Conservation (phyloP, 1,140 invertebrate genomes). For the Fopius arisanus region DNA sequence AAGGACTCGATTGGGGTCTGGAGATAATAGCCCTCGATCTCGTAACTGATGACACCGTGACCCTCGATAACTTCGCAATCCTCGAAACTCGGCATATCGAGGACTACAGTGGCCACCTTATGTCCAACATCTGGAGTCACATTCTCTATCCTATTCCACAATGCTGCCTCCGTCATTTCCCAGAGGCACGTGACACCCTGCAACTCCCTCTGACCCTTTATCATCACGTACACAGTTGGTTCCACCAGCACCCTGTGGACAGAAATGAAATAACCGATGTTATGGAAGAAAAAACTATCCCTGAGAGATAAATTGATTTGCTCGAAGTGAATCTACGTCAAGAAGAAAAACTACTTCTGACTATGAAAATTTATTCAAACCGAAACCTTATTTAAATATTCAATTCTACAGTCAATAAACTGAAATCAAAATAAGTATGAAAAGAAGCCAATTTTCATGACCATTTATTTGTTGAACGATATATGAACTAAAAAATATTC, state of each 20-base stretch:
- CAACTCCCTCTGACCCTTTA: slow-evolving; percentile 36
- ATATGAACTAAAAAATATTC: too few species aligned
- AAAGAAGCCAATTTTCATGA: too few species aligned
- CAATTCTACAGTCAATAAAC: too few species aligned
- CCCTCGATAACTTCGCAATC: slow-evolving; percentile 29
- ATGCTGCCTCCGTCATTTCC: slow-evolving; percentile 37
- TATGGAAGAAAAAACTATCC: neutral
- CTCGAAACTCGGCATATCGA: slow-evolving; percentile 53
- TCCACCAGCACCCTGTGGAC: slow-evolving; percentile 46
- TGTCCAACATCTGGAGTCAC: slow-evolving; percentile 34
- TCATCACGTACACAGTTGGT: slow-evolving; percentile 45
- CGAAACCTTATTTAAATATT: too few species aligned
- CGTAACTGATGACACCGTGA: slow-evolving; percentile 49
- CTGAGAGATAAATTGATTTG: too few species aligned
- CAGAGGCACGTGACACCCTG: slow-evolving; percentile 44
- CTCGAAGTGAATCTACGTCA: too few species aligned
- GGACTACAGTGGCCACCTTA: slow-evolving; percentile 42
- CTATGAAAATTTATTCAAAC: too few species aligned
- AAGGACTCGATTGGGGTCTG: slow-evolving; percentile 46
- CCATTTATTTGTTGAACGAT: too few species aligned
- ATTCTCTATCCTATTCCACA: slow-evolving; percentile 36
- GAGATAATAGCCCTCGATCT: slow-evolving; percentile 44
- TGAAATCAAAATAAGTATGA: too few species aligned
- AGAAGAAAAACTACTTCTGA: too few species aligned
- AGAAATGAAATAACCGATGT: slow-evolving; percentile 10